Base-by-base conservation (phyloP, 2,797 vertebrate genomes). In the Hozukius guyotensis region DNA sequence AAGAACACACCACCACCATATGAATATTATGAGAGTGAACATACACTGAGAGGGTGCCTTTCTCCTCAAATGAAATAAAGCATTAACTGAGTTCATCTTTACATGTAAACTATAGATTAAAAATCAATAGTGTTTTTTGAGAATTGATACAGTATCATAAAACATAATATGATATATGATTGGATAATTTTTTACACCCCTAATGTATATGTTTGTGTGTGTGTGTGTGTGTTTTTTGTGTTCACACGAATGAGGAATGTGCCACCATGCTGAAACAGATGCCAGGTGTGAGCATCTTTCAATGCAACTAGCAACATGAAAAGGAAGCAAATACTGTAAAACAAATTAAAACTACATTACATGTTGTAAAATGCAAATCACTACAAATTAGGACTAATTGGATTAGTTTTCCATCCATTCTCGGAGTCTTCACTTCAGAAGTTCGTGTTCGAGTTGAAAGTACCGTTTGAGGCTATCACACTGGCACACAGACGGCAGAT, bases 231-330 rank as follows among this genome's bases (percentile, higher is more conserved):
- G 20, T 32, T 22, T 20, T 24, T 22, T 55, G 63, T 10, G 20
- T 65, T 5, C 34, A 73, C 61, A 57, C 68, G 71, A 69, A 82
- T 76, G 42, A 80, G 67, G 14, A 69, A 71, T 79, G 81, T 67
- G 72, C 56, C 60, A 24, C 56, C 32, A 75, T 29, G 75, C 14
- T 62, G 61, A 69, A 86, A 81, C 72, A 68, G 59, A 77, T 73
- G 27, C 5, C 66, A 86, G 69, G 61, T 71, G 52, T 64, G 36
- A 78, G 57, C 18, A 56, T 74, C 31, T 57, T 62, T 73, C 27
- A 18, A 0, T 42, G 32, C 24, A 64, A 56, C 34, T 60, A 29
- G 55, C 59, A 77, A 65, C 32, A 46, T 16, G 32, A 49, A 46
- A 49, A 61, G 13, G 6, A 49, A 52, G n/a, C 14, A 56, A 49